Conservation (phyloP, 2,113 vertebrate genomes). For the Ammodramus savannarum region DNA sequence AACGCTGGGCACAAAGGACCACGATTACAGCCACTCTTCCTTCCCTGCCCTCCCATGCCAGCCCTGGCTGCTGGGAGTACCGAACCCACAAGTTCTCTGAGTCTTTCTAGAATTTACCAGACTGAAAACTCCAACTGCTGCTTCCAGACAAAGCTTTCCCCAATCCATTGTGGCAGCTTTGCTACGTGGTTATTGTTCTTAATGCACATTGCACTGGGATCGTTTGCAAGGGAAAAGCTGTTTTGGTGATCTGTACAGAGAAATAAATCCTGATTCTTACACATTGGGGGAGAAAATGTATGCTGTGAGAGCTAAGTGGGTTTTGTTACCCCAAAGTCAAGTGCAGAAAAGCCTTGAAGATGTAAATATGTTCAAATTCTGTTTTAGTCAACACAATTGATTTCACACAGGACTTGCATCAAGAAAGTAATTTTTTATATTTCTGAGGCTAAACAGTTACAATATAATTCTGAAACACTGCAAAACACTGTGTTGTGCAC, state of each 20-base stretch:
- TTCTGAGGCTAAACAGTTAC: background rate
- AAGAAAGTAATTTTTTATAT: background rate
- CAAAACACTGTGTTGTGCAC: background rate
- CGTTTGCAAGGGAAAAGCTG: background rate
- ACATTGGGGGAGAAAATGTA: background rate
- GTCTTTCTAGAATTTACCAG: background rate
- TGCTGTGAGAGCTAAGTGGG: background rate
- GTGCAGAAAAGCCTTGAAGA: background rate
- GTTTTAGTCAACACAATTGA: background rate
- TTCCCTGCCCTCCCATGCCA: background rate
- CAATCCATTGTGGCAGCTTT: background rate
- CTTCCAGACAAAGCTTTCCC: background rate
- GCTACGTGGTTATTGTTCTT: background rate
- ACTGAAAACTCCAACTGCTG: fast-evolving
- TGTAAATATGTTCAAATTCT: background rate
- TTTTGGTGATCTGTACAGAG: background rate
- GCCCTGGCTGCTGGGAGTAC: background rate
- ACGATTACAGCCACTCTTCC: background rate
- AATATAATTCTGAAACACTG: background rate
- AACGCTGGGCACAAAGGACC: background rate
- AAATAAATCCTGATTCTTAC: background rate
- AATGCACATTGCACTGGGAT: background rate
- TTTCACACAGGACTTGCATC: background rate
- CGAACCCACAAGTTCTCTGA: background rate
- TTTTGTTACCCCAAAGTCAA: background rate